phyloP scores from a whole-genome alignment of 2,797 vertebrate species.

The Mus caroli region DNA sequence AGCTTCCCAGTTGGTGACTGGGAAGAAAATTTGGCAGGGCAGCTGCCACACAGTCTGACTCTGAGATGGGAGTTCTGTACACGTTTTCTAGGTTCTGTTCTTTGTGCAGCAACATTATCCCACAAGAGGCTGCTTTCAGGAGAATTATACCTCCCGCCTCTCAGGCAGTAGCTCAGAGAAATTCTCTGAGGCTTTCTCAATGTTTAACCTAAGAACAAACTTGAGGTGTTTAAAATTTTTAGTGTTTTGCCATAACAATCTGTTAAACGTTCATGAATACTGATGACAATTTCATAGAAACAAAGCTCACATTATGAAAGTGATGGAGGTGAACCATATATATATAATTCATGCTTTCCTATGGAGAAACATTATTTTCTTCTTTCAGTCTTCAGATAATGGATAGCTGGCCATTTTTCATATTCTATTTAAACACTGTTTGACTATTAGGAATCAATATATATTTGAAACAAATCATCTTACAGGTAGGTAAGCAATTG shows the following conservation, averaged over 20 bases:
- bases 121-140: neutral
- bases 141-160: neutral
- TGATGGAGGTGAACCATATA: neutral
- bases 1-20: neutral
- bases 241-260: neutral
- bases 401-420: neutral
- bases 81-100: neutral
- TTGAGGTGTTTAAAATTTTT: neutral
- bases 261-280: neutral
- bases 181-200: conserved; percentile 13
- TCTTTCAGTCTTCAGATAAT: neutral
- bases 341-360: neutral
- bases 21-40: neutral
- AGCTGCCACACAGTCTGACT: neutral
- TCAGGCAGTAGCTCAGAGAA: neutral
- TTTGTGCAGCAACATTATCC: neutral
- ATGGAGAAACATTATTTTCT: neutral
- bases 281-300: neutral
- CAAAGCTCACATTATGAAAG: neutral
- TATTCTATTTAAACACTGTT: conserved; percentile 15
- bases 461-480: neutral
- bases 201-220: neutral
- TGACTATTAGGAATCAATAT: neutral
- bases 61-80: neutral
- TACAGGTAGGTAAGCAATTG: neutral